Base-by-base conservation (phyloP, 2,888 invertebrate genomes). In the Cosmia trapezina region DNA sequence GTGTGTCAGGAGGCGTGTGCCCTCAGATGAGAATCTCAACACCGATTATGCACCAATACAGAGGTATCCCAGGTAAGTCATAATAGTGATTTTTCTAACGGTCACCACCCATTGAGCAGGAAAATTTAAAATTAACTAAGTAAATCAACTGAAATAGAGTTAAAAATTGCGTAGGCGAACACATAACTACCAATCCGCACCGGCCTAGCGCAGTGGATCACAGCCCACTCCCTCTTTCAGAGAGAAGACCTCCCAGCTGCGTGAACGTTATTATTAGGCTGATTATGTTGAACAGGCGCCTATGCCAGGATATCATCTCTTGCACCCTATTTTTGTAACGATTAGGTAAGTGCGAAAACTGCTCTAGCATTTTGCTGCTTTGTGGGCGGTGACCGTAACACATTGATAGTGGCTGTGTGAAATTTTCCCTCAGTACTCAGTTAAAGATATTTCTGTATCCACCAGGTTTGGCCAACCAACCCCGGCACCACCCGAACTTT, bases 11-110 rank as follows among this genome's bases (percentile, higher is more conserved):
- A 97, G 98, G 90, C 97, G 98, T 90, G 98, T 98, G 86, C 98
- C 98, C 86, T 98, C 98, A 86, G 98, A 98, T 94, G 98, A 98
- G 95, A 98, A 98, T 92, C 97, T 98, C 89, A 97, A 97, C 92
- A 97, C 97, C 88, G 98, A 98, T 89, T 98, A 97, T 93, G 98
- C 98, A 69, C 98, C 98, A 79, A 98, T 98, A 93, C 98, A 98
- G 85, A 97, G 98, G 90, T 97, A 97, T 96, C 97, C 97, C 88
- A 97, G 97, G 97, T 97, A 93, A 81, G 88, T 83, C 14, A 7
- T 33, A 41, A 7, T 33, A 41, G 47, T 47, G 7, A 60, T 64
- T 54, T 45, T 47, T n/a, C 3, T 61, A 47, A 49, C 33, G 71
- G 74, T 70, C 74, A 49, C 60, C 59, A n/a, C 33, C 43, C 60